Evolutionary conservation across 2,113 vertebrate genomes (phyloP), one percentile per base, ranked within the genome.

Genomic region (Scomber scombrus): DNA sequence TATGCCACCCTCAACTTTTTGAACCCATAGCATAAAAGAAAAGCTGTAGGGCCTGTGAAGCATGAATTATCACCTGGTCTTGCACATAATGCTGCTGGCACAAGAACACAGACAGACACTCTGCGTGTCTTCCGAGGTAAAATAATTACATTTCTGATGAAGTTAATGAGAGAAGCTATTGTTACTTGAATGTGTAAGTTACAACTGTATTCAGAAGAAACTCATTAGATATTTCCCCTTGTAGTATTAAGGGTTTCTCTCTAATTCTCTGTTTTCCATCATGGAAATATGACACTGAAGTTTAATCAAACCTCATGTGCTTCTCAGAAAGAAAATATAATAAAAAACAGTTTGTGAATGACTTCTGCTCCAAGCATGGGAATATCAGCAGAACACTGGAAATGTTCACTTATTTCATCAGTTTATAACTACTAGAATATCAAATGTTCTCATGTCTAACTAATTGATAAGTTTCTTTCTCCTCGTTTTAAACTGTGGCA

Each of bases 51-150:
- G 81, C 80, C 82, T 19, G 77, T 55, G 80, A 88, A 92, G 85
- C 84, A 67, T 84, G 77, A 91, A 91, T 87, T 91, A 93, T 92
- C 91, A 89, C 92, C 91, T 91, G 88, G 78, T 89, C 75, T 78
- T 77, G 79, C 77, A 87, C 82, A 81, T 70, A 81, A 84, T 81
- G 78, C 85, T 83, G 82, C 85, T 63, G 84, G 80, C 78, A 80
- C 55, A 58, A 71, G 81, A 85, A 86, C 73, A 79, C 66, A 75
- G 21, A 29, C 60, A 54, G 60, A 55, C 43, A 19, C 64, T 62
- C 73, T 58, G 72, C 21, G 11, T 43, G 75, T 71, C 79, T 66
- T 78, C 34, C 15, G 4, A 71, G 64, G 67, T 62, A 56, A 75
- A 55, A 82, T 26, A 80, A 85, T 72, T 65, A 73, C 40, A 78